A percentile compares a stretch with the other conserved stretches of the same genome.
phyloP scores from a whole-genome alignment of 2,113 vertebrate species.

The Bujurquina vittata region DNA sequence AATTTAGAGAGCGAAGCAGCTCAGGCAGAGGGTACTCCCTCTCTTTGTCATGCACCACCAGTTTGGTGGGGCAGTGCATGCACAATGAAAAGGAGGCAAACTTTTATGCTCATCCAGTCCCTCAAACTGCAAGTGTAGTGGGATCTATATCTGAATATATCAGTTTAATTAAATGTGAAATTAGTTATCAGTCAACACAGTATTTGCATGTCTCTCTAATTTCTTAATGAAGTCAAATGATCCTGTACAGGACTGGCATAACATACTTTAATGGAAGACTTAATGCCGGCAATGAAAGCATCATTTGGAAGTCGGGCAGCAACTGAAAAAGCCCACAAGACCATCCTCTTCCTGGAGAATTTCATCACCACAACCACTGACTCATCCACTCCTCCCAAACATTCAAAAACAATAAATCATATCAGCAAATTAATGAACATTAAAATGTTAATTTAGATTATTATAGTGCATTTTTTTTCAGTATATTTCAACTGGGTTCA shows the following conservation, averaged over 20 bases:
- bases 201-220: conserved; percentile 26
- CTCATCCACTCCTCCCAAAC: conserved; percentile 71
- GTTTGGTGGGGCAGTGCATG: conserved; percentile 76
- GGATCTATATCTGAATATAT: background rate
- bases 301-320: conserved; percentile 68
- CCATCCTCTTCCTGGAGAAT: conserved; percentile 76
- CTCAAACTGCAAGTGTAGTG: background rate
- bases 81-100: background rate
- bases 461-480: background rate
- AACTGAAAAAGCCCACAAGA: conserved; percentile 63
- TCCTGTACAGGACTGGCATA: background rate
- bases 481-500: background rate
- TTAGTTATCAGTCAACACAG: conserved; percentile 11
- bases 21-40: conserved; percentile 72
- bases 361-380: conserved; percentile 74
- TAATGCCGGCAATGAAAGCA: conserved; percentile 72
- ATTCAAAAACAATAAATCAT: background rate
- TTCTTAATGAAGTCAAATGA: conserved; percentile 37
- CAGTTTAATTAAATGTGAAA: conserved; percentile 45
- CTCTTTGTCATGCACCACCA: conserved; percentile 66
- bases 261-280: conserved; percentile 78
- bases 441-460: background rate
- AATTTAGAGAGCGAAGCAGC: conserved; percentile 70
- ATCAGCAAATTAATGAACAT: background rate
- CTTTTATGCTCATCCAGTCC: background rate